These are phyloP conservation scores for Todus mexicanus DNA, from an alignment of 2,797 vertebrate species.

Conservation along the genomic window DNA sequence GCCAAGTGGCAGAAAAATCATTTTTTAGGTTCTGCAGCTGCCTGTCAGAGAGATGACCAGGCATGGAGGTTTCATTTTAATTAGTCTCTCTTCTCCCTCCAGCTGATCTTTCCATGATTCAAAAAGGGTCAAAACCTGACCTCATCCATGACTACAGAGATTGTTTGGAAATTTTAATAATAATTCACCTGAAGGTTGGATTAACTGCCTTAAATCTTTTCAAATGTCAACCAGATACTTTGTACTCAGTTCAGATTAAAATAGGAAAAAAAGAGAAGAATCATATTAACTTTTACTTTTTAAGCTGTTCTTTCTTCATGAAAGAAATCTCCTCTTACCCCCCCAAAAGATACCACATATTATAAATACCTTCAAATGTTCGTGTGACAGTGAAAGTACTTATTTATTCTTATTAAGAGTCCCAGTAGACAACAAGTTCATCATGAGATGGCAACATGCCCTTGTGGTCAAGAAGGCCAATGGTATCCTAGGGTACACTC, in stretches of 20 bases:
- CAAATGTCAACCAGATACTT: not conserved
- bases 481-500: too few species aligned
- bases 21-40: constrained; percentile 35
- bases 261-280: not conserved
- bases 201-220: not conserved
- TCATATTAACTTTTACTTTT: not conserved
- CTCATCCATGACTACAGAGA: not conserved
- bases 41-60: not conserved
- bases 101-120: not conserved
- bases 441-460: too few species aligned
- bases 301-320: not conserved
- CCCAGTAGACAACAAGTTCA: too few species aligned
- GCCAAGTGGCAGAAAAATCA: not conserved
- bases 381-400: not conserved
- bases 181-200: not conserved
- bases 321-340: not conserved
- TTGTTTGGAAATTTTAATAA: not conserved
- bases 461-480: too few species aligned
- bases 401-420: too few species aligned
- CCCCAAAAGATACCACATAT: not conserved
- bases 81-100: not conserved
- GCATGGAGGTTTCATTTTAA: constrained; percentile 19
- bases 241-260: not conserved
- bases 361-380: rapidly evolving
- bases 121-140: not conserved